phyloP scores from a whole-genome alignment of 1,140 invertebrate genomes.

The Bombus ignitus region DNA sequence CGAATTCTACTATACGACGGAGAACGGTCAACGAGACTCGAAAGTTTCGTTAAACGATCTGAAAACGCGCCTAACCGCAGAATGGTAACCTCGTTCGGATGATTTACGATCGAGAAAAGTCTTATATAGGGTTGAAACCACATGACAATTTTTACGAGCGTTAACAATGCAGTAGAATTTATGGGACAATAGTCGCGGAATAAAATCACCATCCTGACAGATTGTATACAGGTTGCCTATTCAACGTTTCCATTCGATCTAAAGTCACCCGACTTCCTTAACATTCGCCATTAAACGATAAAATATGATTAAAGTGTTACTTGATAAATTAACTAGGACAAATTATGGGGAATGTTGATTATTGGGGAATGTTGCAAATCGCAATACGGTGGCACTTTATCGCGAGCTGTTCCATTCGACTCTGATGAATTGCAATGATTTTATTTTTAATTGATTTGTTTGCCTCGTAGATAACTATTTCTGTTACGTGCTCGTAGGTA shows the following conservation, averaged over 20 bases:
- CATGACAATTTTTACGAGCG: constrained; percentile 55
- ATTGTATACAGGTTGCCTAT: background rate
- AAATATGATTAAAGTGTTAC: background rate
- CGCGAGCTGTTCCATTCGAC: background rate
- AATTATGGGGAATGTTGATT: background rate
- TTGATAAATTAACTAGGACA: constrained; percentile 22
- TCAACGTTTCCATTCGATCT: constrained; percentile 18
- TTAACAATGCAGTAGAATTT: constrained; percentile 48
- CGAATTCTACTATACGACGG: background rate
- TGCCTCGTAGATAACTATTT: background rate
- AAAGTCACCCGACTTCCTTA: background rate
- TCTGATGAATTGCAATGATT: background rate
- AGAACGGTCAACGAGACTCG: background rate
- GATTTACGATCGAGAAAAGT: constrained; percentile 25
- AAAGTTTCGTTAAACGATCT: constrained; percentile 13
- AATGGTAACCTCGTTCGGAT: background rate
- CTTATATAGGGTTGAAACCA: no score
- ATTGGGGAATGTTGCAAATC: background rate
- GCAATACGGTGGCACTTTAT: background rate
- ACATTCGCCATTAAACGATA: no score
- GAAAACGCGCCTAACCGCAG: background rate
- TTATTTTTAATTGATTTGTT: background rate
- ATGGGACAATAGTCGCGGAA: constrained; percentile 26
- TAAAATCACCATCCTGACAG: constrained; percentile 11
- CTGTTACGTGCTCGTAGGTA: background rate